Percentiles rank a stretch among this genome's conserved stretches.
phyloP scores from a whole-genome alignment of 2,888 invertebrate genomes.

The Amphipyra berbera region DNA sequence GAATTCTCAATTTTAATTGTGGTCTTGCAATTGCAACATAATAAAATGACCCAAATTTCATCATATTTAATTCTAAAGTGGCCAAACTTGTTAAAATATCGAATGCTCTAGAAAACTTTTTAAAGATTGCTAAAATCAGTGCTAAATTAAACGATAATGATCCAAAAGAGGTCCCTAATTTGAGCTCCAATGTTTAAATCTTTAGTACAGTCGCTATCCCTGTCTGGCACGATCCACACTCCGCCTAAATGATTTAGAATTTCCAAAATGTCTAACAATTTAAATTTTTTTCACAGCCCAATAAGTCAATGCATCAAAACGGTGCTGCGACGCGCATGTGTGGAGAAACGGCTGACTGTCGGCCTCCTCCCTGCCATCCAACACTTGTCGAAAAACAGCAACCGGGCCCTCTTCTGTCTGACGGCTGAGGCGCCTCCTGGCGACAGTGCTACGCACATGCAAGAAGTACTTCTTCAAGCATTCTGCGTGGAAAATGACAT shows the following conservation, averaged over 20 bases:
- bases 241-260: background rate
- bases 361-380: conserved; percentile 91
- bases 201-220: no score
- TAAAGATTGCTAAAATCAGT: no score
- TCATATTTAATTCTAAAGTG: no score
- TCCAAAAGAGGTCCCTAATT: no score
- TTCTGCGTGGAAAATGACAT: conserved; percentile 95
- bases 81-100: no score
- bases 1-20: conserved; percentile 1
- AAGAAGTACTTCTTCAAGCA: conserved; percentile 93
- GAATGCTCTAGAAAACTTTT: no score
- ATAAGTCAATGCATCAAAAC: conserved; percentile 87
- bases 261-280: conserved; percentile 19
- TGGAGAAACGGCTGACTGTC: conserved; percentile 90
- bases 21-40: conserved; percentile 8
- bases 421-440: conserved; percentile 92
- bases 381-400: conserved; percentile 89
- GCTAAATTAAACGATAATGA: no score
- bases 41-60: background rate
- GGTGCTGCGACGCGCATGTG: conserved; percentile 87
- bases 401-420: conserved; percentile 92
- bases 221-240: no score
- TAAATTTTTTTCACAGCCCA: conserved; percentile 69
- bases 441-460: conserved; percentile 94
- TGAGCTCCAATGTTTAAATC: no score